Conservation (phyloP, 2,888 invertebrate genomes). For the Cheilosia variabilis region DNA sequence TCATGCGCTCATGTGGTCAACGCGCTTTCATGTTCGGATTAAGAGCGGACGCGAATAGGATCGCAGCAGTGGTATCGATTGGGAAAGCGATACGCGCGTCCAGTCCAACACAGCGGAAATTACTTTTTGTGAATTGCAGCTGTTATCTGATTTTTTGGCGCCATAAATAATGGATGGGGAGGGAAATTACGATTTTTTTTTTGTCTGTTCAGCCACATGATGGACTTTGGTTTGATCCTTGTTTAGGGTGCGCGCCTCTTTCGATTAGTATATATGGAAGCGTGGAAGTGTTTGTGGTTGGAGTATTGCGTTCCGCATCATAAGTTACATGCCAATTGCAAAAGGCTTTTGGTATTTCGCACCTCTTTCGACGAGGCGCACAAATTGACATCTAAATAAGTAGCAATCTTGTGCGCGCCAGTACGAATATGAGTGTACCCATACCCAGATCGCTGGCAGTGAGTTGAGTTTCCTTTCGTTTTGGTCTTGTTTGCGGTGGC, state of each 20-base stretch:
- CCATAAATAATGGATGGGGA: conserved; percentile 75
- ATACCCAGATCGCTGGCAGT: conserved; percentile 18
- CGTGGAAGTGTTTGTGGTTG: conserved; percentile 46
- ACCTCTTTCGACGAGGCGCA: conserved; percentile 55
- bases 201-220: conserved; percentile 15
- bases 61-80: conserved; percentile 64
- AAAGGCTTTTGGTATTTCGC: conserved; percentile 57
- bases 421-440: neutral
- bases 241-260: conserved; percentile 47
- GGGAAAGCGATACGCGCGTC: conserved; percentile 43
- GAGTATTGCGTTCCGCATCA: conserved; percentile 47
- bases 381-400: conserved; percentile 75
- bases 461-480: conserved; percentile 56
- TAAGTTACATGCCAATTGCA: conserved; percentile 43
- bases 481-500: conserved; percentile 69
- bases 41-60: conserved; percentile 44
- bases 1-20: conserved; percentile 66
- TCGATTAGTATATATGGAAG: conserved; percentile 51
- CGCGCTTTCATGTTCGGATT: conserved; percentile 61
- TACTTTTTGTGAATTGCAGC: conserved; percentile 75
- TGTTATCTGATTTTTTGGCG: conserved; percentile 76
- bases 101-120: conserved; percentile 58
- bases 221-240: conserved; percentile 30
- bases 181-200: conserved; percentile 56
- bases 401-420: conserved; percentile 29